Conservation (phyloP, 2,797 vertebrate species). For the Toxotes lorentzi region DNA sequence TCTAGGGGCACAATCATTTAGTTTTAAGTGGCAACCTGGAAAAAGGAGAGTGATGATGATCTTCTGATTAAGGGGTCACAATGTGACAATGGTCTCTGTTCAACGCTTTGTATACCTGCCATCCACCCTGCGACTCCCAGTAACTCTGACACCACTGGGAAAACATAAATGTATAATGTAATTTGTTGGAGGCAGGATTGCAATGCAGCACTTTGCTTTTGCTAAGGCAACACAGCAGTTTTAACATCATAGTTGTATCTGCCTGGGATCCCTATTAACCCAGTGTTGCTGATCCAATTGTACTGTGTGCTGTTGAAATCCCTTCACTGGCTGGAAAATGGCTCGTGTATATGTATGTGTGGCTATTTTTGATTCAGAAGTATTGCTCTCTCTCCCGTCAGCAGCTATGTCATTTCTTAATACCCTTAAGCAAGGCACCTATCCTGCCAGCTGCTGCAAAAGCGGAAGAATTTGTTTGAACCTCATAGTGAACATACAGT, state of each 20-base stretch:
- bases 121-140: background rate
- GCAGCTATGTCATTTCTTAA: slow-evolving; percentile 42
- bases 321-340: slow-evolving; percentile 5
- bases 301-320: slow-evolving; percentile 25
- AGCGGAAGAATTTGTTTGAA: slow-evolving; percentile 11
- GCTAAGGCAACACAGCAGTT: slow-evolving; percentile 8
- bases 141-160: background rate
- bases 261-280: slow-evolving; percentile 8
- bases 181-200: background rate
- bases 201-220: background rate
- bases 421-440: slow-evolving; percentile 46
- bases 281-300: slow-evolving; percentile 25
- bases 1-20: background rate
- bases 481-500: slow-evolving; percentile 6
- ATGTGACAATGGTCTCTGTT: background rate
- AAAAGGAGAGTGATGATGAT: background rate
- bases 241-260: background rate
- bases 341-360: background rate
- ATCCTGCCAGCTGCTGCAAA: slow-evolving; percentile 40
- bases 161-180: background rate
- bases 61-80: background rate
- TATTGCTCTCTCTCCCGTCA: slow-evolving; percentile 39
- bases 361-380: slow-evolving; percentile 11
- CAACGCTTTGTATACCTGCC: no score
- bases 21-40: background rate